Conservation (phyloP, 2,113 vertebrate species). For the Thymallus thymallus region DNA sequence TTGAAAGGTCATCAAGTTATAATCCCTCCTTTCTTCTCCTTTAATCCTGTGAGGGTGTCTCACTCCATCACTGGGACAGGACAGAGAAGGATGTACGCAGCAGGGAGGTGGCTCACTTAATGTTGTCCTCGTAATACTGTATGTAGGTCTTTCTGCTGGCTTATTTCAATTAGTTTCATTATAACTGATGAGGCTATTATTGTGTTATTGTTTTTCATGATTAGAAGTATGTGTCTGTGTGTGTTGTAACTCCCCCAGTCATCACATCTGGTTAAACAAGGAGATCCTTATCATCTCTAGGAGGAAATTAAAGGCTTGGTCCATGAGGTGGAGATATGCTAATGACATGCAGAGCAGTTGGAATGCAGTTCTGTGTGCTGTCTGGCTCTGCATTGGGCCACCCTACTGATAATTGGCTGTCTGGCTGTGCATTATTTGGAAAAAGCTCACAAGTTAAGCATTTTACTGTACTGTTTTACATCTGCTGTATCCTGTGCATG, state of each 20-base stretch:
- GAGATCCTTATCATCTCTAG: neutral
- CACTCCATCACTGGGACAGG: slow-evolving; percentile 48
- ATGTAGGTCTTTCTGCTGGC: slow-evolving; percentile 56
- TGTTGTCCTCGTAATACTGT: slow-evolving; percentile 51
- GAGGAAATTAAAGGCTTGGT: too few species aligned
- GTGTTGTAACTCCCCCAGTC: neutral
- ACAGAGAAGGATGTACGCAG: slow-evolving; percentile 64
- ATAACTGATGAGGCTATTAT: slow-evolving; percentile 64
- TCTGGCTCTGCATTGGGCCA: too few species aligned
- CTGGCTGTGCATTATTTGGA: too few species aligned
- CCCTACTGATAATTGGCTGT: too few species aligned
- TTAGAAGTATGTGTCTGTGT: neutral
- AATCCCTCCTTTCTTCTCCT: slow-evolving; percentile 75
- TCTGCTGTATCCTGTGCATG: too few species aligned
- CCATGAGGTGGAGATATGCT: too few species aligned
- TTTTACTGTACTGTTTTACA: too few species aligned
- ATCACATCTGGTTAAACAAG: neutral
- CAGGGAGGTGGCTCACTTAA: slow-evolving; percentile 62
- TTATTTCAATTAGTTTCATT: slow-evolving; percentile 76
- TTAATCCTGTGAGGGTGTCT: slow-evolving; percentile 71
- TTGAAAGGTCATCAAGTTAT: slow-evolving; percentile 80
- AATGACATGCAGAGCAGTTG: too few species aligned
- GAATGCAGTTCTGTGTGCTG: too few species aligned
- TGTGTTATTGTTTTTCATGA: neutral
- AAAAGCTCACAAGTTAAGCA: too few species aligned